Evolutionary conservation across 2,113 vertebrate genomes (phyloP).

Genomic region (Climacteris rufus): DNA sequence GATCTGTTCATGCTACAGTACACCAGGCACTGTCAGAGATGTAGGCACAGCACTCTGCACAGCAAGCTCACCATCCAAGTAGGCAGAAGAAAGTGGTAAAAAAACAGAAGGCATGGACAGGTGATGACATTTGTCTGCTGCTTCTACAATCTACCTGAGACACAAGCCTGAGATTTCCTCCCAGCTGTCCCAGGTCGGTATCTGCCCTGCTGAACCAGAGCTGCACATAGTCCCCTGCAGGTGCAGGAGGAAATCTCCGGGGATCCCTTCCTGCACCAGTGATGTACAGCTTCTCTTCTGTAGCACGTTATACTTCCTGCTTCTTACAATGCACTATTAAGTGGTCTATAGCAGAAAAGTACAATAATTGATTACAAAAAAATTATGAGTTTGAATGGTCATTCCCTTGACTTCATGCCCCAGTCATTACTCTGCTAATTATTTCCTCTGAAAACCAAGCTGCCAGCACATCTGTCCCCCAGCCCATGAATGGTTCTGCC

Average conservation of each 20-base stretch:
- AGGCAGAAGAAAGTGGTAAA: neutral
- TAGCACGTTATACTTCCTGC: neutral
- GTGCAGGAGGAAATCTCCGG: neutral
- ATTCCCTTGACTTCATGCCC: neutral
- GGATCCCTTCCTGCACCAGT: neutral
- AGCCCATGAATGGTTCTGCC: neutral
- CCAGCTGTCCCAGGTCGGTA: fast-evolving
- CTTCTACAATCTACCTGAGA: neutral
- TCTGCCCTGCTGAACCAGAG: neutral
- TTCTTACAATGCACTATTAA: neutral
- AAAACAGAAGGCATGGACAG: neutral
- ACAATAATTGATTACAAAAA: neutral
- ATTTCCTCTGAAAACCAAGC: neutral
- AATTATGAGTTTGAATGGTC: neutral
- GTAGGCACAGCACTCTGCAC: neutral
- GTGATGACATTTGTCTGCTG: neutral
- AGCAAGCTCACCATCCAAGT: neutral
- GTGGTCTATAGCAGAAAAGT: neutral
- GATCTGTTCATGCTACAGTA: neutral
- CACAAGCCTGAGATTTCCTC: neutral
- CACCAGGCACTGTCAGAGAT: neutral
- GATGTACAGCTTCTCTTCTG: neutral
- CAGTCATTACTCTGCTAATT: neutral
- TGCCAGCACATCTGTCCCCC: neutral
- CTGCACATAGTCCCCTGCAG: fast-evolving